Evolutionary conservation across 2,888 invertebrate species (phyloP).

Genomic region (Mechanitis messenoides): DNA sequence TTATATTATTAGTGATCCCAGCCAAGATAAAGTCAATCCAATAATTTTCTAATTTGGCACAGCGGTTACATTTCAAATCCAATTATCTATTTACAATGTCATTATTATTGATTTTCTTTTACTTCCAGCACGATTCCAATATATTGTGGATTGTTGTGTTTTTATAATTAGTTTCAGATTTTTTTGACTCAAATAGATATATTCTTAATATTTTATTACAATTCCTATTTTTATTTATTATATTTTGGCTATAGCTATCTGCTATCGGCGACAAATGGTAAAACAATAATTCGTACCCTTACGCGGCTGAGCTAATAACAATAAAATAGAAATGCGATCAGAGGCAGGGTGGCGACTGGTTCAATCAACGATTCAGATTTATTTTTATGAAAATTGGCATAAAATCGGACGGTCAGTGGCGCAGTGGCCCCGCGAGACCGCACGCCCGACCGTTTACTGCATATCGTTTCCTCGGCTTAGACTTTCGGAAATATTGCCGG

Average conservation of each 20-base stretch:
- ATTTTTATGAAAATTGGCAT: conserved; percentile 78
- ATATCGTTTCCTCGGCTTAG: conserved; percentile 68
- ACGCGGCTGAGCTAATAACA: conserved; percentile 71
- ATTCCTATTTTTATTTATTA: neutral
- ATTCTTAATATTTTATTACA: neutral
- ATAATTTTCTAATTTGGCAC: too few species aligned
- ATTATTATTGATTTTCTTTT: too few species aligned
- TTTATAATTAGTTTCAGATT: too few species aligned
- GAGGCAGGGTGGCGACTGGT: conserved; percentile 68
- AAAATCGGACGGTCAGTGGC: conserved; percentile 69
- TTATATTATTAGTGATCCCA: too few species aligned
- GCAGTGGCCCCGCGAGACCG: conserved; percentile 70
- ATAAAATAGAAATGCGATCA: conserved; percentile 75
- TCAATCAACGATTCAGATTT: conserved; percentile 76
- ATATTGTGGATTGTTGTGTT: too few species aligned
- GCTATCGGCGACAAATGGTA: conserved; percentile 56
- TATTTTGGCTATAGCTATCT: neutral
- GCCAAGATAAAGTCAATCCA: too few species aligned
- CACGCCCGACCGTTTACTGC: conserved; percentile 76
- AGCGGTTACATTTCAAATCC: too few species aligned
- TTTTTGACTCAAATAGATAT: neutral
- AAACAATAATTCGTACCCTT: conserved; percentile 76
- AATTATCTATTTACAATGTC: too few species aligned
- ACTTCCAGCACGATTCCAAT: too few species aligned
- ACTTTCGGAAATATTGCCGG: conserved; percentile 71